phyloP scores from a whole-genome alignment of 2,113 vertebrate species.

The Circaetus cinerascens region DNA sequence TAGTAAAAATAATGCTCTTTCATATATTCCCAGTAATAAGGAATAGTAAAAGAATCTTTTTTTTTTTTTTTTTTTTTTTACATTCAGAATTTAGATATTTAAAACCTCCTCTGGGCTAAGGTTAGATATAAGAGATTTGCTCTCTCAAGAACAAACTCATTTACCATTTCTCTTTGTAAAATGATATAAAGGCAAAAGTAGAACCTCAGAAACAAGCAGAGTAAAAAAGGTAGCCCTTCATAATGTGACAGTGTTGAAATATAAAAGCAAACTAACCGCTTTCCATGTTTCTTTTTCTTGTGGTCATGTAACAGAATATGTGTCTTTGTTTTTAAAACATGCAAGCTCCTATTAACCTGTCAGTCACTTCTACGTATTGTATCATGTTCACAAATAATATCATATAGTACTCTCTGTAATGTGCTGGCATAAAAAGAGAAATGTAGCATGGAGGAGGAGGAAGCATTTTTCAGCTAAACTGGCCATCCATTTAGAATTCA shows the following conservation, averaged over 20 bases:
- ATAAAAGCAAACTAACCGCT: conserved; percentile 11
- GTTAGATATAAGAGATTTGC: neutral
- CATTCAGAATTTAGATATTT: neutral
- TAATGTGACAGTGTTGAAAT: conserved; percentile 24
- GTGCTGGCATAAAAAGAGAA: neutral
- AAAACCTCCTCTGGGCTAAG: neutral
- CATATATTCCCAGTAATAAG: neutral
- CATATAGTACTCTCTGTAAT: neutral
- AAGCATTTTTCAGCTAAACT: neutral
- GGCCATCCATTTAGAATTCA: neutral
- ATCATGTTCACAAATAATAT: neutral
- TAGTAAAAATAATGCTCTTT: neutral
- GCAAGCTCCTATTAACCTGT: neutral
- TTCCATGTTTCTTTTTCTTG: conserved; percentile 39
- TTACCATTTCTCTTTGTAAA: conserved; percentile 11
- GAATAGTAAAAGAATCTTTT: neutral
- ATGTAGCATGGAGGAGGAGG: neutral
- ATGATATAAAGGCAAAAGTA: neutral
- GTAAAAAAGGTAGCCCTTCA: neutral
- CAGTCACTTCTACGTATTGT: neutral
- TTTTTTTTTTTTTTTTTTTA: neutral
- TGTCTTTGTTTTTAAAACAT: conserved; percentile 11
- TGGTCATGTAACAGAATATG: conserved; percentile 29
- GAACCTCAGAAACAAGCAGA: neutral
- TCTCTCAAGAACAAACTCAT: neutral